A percentile compares a stretch with the other conserved stretches of the same genome.
phyloP scores from a whole-genome alignment of 2,888 invertebrate genomes.

The Tiphia femorata region DNA sequence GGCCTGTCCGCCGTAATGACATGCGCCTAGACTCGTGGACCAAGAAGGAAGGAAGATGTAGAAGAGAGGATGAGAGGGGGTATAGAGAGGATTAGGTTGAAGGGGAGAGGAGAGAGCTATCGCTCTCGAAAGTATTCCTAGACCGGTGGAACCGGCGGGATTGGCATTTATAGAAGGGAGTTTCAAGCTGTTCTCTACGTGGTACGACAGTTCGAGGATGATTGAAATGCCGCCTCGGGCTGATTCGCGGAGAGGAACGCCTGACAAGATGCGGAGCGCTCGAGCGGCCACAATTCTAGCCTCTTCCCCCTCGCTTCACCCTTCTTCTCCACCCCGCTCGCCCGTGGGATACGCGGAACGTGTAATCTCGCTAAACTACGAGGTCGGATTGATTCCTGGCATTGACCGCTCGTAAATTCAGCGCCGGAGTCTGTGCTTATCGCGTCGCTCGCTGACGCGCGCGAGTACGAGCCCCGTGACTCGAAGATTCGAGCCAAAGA shows the following conservation, averaged over 20 bases:
- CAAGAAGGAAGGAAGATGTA: too few relatives aligned
- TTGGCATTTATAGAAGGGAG: constrained; percentile 24
- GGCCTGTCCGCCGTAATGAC: too few relatives aligned
- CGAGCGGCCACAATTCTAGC: constrained; percentile 11
- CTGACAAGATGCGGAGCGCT: constrained; percentile 52
- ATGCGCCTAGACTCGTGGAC: too few relatives aligned
- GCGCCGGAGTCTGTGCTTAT: constrained; percentile 39
- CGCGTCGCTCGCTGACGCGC: constrained; percentile 32
- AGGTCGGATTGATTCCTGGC: constrained; percentile 63
- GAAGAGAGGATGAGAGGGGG: neutral
- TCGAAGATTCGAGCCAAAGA: too few relatives aligned
- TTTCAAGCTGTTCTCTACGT: constrained; percentile 14
- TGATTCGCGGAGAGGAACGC: constrained; percentile 43
- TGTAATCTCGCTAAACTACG: constrained; percentile 60
- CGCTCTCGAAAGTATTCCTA: constrained; percentile 18
- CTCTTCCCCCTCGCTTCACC: neutral
- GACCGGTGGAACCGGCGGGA: constrained; percentile 35
- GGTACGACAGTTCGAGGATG: constrained; percentile 31
- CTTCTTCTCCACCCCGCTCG: constrained; percentile 11
- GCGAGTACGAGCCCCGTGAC: constrained; percentile 1
- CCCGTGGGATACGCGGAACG: constrained; percentile 43
- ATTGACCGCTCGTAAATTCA: constrained; percentile 59
- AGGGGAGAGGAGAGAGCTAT: neutral
- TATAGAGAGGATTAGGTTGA: neutral
- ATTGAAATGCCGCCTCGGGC: constrained; percentile 48